phyloP scores from a whole-genome alignment of 2,797 vertebrate genomes.

The Sus cebifrons region DNA sequence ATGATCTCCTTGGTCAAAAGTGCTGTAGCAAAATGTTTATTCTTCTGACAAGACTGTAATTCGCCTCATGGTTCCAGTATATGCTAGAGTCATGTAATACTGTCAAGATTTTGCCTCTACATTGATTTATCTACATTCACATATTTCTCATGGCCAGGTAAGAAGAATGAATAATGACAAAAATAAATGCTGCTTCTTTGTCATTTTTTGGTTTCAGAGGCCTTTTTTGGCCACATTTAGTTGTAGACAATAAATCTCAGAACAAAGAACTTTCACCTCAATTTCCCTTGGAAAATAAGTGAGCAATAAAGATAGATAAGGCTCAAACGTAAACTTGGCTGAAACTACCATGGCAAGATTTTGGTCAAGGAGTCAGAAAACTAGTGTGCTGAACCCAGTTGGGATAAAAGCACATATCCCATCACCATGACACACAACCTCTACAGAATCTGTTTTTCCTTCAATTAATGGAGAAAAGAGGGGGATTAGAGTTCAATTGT shows the following conservation, averaged over 20 bases:
- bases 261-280: slow-evolving; percentile 3
- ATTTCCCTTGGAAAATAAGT: not conserved
- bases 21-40: not conserved
- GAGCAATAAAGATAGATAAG: not conserved
- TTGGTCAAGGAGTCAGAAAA: not conserved
- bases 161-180: not conserved
- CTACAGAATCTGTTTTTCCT: not conserved
- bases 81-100: not conserved
- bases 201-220: not conserved
- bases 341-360: not conserved
- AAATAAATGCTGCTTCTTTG: not conserved
- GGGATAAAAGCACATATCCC: not conserved
- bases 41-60: not conserved
- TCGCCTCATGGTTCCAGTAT: not conserved
- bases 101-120: slow-evolving; percentile 1
- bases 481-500: not conserved
- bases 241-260: not conserved
- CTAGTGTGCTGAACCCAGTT: not conserved
- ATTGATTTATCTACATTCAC: not conserved
- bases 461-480: not conserved
- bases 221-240: not conserved
- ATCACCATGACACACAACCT: not conserved
- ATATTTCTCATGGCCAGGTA: not conserved
- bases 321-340: not conserved
- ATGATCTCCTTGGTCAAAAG: not conserved